Evolutionary conservation across 2,797 vertebrate genomes (phyloP), one percentile per base, ranked within the genome.

Genomic region (Betta splendens): DNA sequence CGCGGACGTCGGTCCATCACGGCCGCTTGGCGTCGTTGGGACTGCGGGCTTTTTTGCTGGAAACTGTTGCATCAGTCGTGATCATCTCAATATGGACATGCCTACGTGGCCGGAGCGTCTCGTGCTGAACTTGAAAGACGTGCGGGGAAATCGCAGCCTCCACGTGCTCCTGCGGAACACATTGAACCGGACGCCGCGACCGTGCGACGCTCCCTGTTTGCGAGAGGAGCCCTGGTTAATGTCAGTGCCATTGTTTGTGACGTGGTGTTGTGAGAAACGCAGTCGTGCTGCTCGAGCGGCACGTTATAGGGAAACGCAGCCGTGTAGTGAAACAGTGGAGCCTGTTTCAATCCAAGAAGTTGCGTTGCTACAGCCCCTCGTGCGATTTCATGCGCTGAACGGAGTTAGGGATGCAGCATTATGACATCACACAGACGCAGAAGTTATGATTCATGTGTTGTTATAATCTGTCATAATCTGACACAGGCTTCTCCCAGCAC

Each of bases 31-130:
- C 7, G 62, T 10, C 39, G 15, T 15, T 22, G 5, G 3, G 12
- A 8, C 9, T 37, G 33, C 18, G 3, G 15, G 15, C 6, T 38
- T 37, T n/a, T 8, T 2, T 11, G 38, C 67, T 45, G 74, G 61
- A 83, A 83, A 80, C 49, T 82, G 64, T 87, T 86, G 80, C 86
- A 85, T 87, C 82, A 87, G 65, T 64, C 73, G 4, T n/a, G 49
- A 52, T 60, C 32, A 33, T 73, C 57, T 77, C 78, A 57, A 69
- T 48, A 55, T 67, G 69, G 51, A 31, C 51, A 75, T 81, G 89
- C 77, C 49, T 79, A 90, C 89, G 87, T 89, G 87, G 89, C 86
- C 85, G 44, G 39, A 60, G 42, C 35, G 38, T 56, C 46, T 63
- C 49, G 59, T 25, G 54, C 7, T 65, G 60, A 60, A 75, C 42